Evolutionary conservation across 2,888 invertebrate genomes (phyloP), one percentile per base, ranked within the genome.

Genomic region (Pyrrhia umbra): DNA sequence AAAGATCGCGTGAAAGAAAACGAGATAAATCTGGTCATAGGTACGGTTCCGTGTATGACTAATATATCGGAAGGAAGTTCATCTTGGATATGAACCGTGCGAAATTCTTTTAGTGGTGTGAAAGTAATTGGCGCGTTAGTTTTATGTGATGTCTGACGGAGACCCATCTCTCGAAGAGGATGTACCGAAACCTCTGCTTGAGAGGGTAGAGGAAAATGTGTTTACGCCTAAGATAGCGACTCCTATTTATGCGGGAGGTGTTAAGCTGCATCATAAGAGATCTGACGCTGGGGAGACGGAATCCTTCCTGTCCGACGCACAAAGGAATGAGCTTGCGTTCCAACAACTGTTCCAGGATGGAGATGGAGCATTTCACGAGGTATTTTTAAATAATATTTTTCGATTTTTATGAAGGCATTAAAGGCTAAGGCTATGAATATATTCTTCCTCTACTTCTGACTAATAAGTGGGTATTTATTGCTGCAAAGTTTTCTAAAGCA

Each of bases 161-260:
- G 93, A 93, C 76, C 95, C 95, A 81, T 95, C 95, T 61, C 89
- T 95, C 47, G 95, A 95, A 85, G 95, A 95, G 84, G 94, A 93
- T 76, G 84, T 92, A 59, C 95, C 95, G 20, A 90, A 90, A 79
- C 92, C 94, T 64, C 84, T 95, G 69, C 81, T 94, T 23, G 89
- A 88, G 50, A 88, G 82, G 70, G 82, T 85, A 6, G 94, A 94
- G 71, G 94, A 92, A 66, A 93, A 94, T 93, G 93, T 94, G 65
- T 95, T 93, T 73, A 92, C 92, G 25, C 94, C 95, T 50, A 94
- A 94, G 85, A 90, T 94, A 89, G 80, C 91, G 8, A 92, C 94
- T 40, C 94, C 94, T 55, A 88, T 94, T 68, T 94, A 87, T 75
- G 80, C 93, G 52, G 94, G 93, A 18, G 89, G 88, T 54, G 91